phyloP scores from a whole-genome alignment of 2,113 vertebrate genomes.

The Forbesichthys papilliferus region DNA sequence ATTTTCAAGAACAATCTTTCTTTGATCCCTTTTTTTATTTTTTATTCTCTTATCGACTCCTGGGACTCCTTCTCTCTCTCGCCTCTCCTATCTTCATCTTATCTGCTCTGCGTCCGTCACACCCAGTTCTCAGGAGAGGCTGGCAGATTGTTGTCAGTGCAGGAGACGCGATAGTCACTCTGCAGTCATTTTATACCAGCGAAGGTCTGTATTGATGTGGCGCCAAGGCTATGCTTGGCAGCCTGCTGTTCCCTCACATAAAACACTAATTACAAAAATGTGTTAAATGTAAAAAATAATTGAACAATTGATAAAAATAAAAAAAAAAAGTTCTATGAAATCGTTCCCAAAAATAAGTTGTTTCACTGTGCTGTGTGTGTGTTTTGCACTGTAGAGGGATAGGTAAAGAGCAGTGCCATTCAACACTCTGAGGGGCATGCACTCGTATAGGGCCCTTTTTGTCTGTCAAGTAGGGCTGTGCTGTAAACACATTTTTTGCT shows the following conservation, averaged over 20 bases:
- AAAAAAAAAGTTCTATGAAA: too few species aligned
- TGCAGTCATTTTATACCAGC: constrained; percentile 52
- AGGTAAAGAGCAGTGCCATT: too few species aligned
- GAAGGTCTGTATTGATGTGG: constrained; percentile 40
- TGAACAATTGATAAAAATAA: too few species aligned
- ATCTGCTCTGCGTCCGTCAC: constrained; percentile 59
- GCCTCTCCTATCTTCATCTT: constrained; percentile 34
- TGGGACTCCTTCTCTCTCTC: constrained; percentile 54
- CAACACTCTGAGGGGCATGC: too few species aligned
- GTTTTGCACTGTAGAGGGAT: too few species aligned
- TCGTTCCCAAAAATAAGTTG: too few species aligned
- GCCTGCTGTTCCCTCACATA: constrained; percentile 23
- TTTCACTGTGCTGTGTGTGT: too few species aligned
- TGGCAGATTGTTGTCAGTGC: constrained; percentile 62
- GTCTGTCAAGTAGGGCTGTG: too few species aligned
- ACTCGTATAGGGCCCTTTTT: too few species aligned
- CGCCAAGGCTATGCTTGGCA: constrained; percentile 33
- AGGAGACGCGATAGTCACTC: constrained; percentile 66
- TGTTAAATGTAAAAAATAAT: too few species aligned
- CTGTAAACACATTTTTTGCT: too few species aligned
- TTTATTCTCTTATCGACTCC: constrained; percentile 35
- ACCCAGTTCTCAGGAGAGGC: constrained; percentile 58
- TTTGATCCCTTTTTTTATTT: not conserved
- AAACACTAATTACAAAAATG: too few species aligned
- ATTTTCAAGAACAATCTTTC: constrained; percentile 59